These are phyloP conservation scores for Masticophis lateralis DNA, from an alignment of 2,797 vertebrate genomes.

Conservation along the genomic window DNA sequence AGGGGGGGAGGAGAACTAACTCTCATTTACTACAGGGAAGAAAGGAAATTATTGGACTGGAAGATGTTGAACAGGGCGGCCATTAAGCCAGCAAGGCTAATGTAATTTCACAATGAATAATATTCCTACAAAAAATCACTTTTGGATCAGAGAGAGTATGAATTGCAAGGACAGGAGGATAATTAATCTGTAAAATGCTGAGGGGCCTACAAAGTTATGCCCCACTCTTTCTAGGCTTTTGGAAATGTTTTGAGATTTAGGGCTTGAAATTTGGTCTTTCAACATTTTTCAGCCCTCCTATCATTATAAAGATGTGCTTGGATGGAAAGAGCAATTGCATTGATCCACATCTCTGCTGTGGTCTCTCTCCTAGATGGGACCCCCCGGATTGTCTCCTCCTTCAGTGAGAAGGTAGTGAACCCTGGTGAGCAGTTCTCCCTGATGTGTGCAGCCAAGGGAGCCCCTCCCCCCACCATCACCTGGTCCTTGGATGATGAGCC, in stretches of 20 bases:
- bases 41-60: not conserved
- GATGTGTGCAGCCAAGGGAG: constrained; percentile 94
- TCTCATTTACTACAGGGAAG: not conserved
- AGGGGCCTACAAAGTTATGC: no score
- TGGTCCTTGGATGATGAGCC: constrained; percentile 97
- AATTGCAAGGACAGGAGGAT: not conserved
- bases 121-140: no score
- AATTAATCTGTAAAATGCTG: not conserved
- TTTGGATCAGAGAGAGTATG: no score
- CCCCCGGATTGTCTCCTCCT: constrained; percentile 94
- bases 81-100: not conserved
- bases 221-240: no score
- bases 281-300: not conserved
- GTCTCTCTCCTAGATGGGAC: constrained; percentile 83
- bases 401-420: constrained; percentile 97
- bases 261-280: not conserved
- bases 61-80: not conserved
- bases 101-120: not conserved
- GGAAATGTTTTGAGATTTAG: not conserved
- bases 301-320: not conserved
- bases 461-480: constrained; percentile 92
- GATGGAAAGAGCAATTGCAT: not conserved
- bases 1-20: not conserved
- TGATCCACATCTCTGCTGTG: constrained; percentile 7
- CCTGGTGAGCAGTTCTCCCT: constrained; percentile 97